Conservation (phyloP, 2,888 invertebrate species). For the Thymelicus sylvestris region DNA sequence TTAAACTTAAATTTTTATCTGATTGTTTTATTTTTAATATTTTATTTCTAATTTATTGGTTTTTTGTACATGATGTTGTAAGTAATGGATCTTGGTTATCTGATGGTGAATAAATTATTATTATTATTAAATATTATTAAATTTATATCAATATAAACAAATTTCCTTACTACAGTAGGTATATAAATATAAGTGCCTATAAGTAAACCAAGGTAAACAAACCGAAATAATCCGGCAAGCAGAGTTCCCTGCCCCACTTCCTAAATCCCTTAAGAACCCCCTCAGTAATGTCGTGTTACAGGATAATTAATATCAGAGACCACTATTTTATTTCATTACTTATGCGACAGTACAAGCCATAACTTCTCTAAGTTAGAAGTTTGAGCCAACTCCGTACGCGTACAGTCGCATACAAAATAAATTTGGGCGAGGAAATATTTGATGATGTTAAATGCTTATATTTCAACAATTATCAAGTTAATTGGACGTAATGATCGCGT, state of each 20-base stretch:
- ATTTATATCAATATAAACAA: too few species aligned
- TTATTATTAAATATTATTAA: too few species aligned
- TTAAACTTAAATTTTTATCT: too few species aligned
- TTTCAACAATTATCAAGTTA: conserved; percentile 27
- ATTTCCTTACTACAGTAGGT: too few species aligned
- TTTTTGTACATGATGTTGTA: too few species aligned
- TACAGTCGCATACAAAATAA: conserved; percentile 47
- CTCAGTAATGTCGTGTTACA: conserved; percentile 71
- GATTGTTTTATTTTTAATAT: too few species aligned
- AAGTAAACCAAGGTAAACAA: conserved; percentile 32
- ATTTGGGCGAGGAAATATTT: conserved; percentile 38
- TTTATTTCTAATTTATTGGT: too few species aligned
- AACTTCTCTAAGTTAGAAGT: conserved; percentile 68
- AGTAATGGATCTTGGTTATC: too few species aligned
- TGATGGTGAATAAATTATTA: too few species aligned
- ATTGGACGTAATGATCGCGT: conserved; percentile 13
- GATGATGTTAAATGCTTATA: conserved; percentile 5
- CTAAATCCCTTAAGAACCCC: conserved; percentile 49
- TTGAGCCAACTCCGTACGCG: conserved; percentile 51
- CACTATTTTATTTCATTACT: conserved; percentile 81
- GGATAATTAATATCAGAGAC: conserved; percentile 76
- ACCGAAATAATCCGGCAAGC: conserved; percentile 41
- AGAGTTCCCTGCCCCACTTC: conserved; percentile 48
- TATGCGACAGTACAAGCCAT: conserved; percentile 64
- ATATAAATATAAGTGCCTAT: not conserved